phyloP scores from a whole-genome alignment of 92 coral and sea anemone species.

The Porites evermanni region DNA sequence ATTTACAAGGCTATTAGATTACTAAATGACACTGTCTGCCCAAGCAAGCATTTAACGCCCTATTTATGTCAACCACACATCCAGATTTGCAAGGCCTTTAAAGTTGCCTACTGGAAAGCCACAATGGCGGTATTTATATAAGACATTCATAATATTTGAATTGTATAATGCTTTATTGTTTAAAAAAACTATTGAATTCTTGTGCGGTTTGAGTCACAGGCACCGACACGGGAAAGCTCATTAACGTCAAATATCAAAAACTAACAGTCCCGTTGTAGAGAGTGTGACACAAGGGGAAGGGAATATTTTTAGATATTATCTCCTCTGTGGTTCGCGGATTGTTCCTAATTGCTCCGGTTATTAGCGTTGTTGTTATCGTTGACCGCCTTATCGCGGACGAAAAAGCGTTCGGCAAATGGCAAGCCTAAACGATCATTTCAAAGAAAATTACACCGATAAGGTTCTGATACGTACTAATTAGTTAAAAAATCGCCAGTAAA shows the following conservation, averaged over 20 bases:
- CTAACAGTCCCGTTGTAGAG: constrained; percentile 55
- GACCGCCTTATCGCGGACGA: constrained; percentile 83
- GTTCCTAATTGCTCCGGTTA: constrained; percentile 95
- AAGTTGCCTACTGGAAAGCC: constrained; percentile 58
- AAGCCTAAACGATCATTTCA: constrained; percentile 35
- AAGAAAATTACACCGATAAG: constrained; percentile 38
- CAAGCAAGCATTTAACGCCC: constrained; percentile 6
- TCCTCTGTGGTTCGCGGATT: constrained; percentile 79
- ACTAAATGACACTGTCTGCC: background rate
- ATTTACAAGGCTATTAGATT: background rate
- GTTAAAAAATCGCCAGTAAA: constrained; percentile 8
- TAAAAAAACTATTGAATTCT: constrained; percentile 27
- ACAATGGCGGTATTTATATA: constrained; percentile 69
- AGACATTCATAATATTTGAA: constrained; percentile 73
- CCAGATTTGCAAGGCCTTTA: constrained; percentile 43
- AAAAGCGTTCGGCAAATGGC: constrained; percentile 30
- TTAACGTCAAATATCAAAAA: constrained; percentile 70
- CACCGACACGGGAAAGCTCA: constrained; percentile 44
- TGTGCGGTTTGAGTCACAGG: constrained; percentile 48
- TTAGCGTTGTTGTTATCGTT: constrained; percentile 89
- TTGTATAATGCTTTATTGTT: constrained; percentile 69
- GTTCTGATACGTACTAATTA: constrained; percentile 29
- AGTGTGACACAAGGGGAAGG: constrained; percentile 22
- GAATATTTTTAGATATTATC: constrained; percentile 45
- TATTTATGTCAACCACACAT: constrained; percentile 5